Evolutionary conservation across 2,113 vertebrate genomes (phyloP), one percentile per base, ranked within the genome.

Genomic region (Clinocottus analis): DNA sequence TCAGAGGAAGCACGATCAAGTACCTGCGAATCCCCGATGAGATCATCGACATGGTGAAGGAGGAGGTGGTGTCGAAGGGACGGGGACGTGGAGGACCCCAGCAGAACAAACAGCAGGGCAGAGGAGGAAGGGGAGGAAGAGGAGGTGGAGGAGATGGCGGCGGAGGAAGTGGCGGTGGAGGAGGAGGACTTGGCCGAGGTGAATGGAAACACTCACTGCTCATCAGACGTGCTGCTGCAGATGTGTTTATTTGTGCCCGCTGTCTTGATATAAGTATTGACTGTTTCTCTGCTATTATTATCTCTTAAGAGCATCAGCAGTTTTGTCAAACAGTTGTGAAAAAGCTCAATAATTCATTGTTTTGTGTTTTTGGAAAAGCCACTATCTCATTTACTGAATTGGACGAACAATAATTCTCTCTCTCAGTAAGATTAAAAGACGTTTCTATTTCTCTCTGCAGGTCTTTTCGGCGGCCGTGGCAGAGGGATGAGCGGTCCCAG

Each of bases 21-120:
- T 99, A 99, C 90, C 93, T 99, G 85, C 95, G 98, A 19, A 99
- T 99, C 89, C 98, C 98, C 0, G 98, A 99, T 0, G 98, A 99
- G 75, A 97, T 99, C 82, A 99, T 99, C 0, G 98, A 99, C 90
- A 99, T 99, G 98, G 98, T 99, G 86, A 98, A 98, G 81, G 98
- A 99, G 75, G 98, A 99, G 90, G 98, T 97, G 81, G 93, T 97
- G 66, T 97, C 97, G 0, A 99, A 99, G 85, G 98, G 97, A 64
- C 92, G 98, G 0, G 98, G 98, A 11, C 96, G 98, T 0, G 98
- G 98, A 0, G 97, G 97, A 0, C 93, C 97, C 83, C 97, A 97
- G 81, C 98, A 98, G 88, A 97, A 99, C 94, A 98, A 98, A 83
- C 96, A 97, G 33, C 98, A 99, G 93, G 97, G 97, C 67, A 97